A percentile compares a stretch with the other conserved stretches of the same genome.
Evolutionary conservation across 2,888 invertebrate species (phyloP).

Genomic region (Pristionchus fissidentatus): DNA sequence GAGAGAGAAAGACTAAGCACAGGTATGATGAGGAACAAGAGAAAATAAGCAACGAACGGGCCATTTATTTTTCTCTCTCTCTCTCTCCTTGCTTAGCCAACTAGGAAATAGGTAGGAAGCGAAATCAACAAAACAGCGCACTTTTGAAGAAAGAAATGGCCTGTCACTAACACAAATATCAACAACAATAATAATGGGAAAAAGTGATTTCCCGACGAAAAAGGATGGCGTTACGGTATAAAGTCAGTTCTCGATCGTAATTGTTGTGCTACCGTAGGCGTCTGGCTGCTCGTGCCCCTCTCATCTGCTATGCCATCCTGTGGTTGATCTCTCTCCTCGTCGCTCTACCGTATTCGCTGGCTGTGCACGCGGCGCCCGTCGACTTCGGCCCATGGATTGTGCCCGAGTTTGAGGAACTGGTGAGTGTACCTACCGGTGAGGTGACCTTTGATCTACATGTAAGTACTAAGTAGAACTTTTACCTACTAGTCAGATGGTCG

Average conservation of each 20-base stretch:
- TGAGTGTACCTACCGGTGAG: neutral
- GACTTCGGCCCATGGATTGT: conserved; percentile 69
- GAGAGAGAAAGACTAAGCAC: too few relatives aligned
- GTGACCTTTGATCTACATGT: neutral
- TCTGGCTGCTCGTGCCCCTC: conserved; percentile 71
- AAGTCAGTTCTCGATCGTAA: neutral
- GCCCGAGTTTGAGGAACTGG: neutral
- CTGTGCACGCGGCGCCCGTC: conserved; percentile 68
- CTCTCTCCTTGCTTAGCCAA: too few relatives aligned
- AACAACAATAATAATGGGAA: too few relatives aligned
- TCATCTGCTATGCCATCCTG: conserved; percentile 69
- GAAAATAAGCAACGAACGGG: too few relatives aligned
- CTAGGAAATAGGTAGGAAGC: too few relatives aligned
- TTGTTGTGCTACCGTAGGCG: conserved; percentile 57
- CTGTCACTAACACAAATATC: neutral
- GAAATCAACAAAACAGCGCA: too few relatives aligned
- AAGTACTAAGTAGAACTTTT: neutral
- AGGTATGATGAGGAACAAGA: too few relatives aligned
- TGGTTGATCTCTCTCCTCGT: conserved; percentile 73
- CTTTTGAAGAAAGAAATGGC: too few relatives aligned
- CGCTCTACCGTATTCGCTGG: conserved; percentile 72
- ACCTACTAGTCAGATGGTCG: too few relatives aligned
- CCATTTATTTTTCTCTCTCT: too few relatives aligned
- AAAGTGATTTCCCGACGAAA: too few relatives aligned
- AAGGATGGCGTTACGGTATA: too few relatives aligned